A percentile compares a stretch with the other conserved stretches of the same genome.
Conservation (phyloP, 2,888 invertebrate species). For the Lissocephala sabroskyi region DNA sequence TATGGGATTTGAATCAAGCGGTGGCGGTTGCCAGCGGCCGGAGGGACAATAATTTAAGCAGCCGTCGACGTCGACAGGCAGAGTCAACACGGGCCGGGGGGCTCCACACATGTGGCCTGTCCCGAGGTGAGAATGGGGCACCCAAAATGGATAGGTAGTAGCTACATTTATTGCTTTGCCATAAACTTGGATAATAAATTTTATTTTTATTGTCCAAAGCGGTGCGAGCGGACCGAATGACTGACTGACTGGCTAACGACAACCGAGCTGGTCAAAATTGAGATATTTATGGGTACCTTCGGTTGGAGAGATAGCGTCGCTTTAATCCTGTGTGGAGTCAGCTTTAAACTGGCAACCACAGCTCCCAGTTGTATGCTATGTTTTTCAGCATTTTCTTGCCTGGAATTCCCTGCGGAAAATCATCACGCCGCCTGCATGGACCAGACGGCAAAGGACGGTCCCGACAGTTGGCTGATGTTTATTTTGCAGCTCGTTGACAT, state of each 20-base stretch:
- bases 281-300: constrained; percentile 48
- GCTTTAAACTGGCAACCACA: constrained; percentile 23
- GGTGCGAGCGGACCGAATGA: constrained; percentile 22
- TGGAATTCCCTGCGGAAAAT: constrained; percentile 45
- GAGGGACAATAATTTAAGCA: constrained; percentile 48
- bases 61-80: too few species aligned
- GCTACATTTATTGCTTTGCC: constrained; percentile 26
- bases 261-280: constrained; percentile 14
- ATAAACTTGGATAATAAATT: constrained; percentile 55
- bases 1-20: constrained; percentile 52
- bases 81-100: too few species aligned
- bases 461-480: constrained; percentile 31
- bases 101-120: constrained; percentile 42
- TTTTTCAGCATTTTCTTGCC: constrained; percentile 40
- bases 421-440: constrained; percentile 11
- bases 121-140: constrained; percentile 42
- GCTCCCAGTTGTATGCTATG: constrained; percentile 58
- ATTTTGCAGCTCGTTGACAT: constrained; percentile 64
- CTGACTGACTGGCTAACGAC: constrained; percentile 22
- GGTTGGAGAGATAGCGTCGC: too few species aligned
- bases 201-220: constrained; percentile 58
- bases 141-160: constrained; percentile 18
- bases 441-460: not conserved
- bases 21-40: constrained; percentile 13
- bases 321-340: too few species aligned